These are phyloP conservation scores for Brachystomella parvula DNA, from an alignment of 1,140 invertebrate species.

Conservation along the genomic window DNA sequence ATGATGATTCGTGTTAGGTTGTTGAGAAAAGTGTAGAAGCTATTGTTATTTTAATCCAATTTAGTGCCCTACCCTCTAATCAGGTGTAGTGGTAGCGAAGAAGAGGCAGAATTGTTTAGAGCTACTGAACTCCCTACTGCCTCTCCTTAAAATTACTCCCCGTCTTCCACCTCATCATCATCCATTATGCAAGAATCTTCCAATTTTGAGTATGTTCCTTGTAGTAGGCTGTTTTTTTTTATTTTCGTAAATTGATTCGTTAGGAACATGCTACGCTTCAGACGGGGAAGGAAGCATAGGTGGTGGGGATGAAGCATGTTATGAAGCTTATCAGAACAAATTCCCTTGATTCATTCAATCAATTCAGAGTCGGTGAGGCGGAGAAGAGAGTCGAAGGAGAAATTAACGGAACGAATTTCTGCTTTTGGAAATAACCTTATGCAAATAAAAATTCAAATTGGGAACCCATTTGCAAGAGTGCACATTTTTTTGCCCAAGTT, in stretches of 20 bases:
- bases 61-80: not conserved
- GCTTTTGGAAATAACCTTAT: too few species aligned
- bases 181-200: not conserved
- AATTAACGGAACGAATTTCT: too few species aligned
- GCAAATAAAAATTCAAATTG: too few species aligned
- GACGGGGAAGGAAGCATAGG: not conserved
- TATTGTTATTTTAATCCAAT: constrained; percentile 5
- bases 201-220: not conserved
- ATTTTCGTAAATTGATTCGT: not conserved
- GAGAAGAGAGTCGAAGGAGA: not conserved
- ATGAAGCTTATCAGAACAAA: too few species aligned
- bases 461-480: too few species aligned
- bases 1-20: not conserved
- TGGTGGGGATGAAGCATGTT: not conserved
- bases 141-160: not conserved
- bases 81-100: not conserved
- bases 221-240: not conserved
- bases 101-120: not conserved
- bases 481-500: too few species aligned
- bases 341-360: too few species aligned
- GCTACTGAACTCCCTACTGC: too few species aligned
- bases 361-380: not conserved
- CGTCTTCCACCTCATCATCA: not conserved
- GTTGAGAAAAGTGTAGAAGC: not conserved
- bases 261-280: not conserved